Evolutionary conservation across 2,888 invertebrate species (phyloP), one percentile per base, ranked within the genome.

Genomic region (Thumatha senex): DNA sequence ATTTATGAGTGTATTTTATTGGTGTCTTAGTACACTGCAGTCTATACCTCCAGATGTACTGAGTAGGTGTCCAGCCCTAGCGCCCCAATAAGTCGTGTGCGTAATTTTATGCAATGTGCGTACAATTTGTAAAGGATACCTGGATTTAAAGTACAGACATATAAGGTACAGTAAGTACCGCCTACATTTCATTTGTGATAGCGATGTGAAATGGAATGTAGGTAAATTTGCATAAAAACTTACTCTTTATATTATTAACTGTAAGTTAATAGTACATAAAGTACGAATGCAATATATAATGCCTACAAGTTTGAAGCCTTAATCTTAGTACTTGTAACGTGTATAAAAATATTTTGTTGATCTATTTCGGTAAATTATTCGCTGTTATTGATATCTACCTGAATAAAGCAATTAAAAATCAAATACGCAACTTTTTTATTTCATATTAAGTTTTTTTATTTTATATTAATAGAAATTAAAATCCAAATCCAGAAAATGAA

Each of bases 301-400:
- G 47, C 45, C 13, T 46, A 46, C 41, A 14, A 46, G 36, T 45
- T 60, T 12, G 18, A 45, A 44, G 61, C 63, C 63, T 66, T 64
- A 67, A 36, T 53, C 41, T 36, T 46, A 60, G 46, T 52, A 63
- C 52, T 56, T 56, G 39, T 46, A 46, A 48, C 48, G 38, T 53
- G 51, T 63, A 60, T 39, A 41, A 52, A 53, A 58, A 58, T 63
- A 66, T 70, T 74, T 67, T 70, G 64, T 76, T 75, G 63, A 68
- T 64, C 51, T 69, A 64, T 68, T 72, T 70, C 67, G 69, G 69
- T 72, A 66, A 63, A 67, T 56, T 63, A 63, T 67, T 63, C 74
- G 69, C 74, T 76, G 72, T 77, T 76, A 70, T 61, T 63, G 53
- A 65, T 67, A 72, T 72, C 65, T 70, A 66, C 52, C 55, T 61